Evolutionary conservation across 2,113 vertebrate genomes (phyloP).

Genomic region (Gadus chalcogrammus): DNA sequence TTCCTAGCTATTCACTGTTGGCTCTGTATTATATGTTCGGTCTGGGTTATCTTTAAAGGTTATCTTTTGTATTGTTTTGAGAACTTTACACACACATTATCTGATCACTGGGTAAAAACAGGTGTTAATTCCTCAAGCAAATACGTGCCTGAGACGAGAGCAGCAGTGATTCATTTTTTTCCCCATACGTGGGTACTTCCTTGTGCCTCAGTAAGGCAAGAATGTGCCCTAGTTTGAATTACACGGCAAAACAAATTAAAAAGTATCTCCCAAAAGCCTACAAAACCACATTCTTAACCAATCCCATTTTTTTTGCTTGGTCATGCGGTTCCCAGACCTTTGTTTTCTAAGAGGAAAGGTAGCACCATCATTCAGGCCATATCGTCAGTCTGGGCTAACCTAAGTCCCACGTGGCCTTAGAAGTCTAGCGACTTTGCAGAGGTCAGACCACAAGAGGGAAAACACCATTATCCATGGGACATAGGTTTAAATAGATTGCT

Average conservation of each 20-base stretch:
- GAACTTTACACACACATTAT: background rate
- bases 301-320: slow-evolving; percentile 28
- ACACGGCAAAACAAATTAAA: background rate
- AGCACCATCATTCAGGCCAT: slow-evolving; percentile 30
- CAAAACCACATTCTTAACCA: slow-evolving; percentile 5
- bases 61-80: background rate
- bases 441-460: slow-evolving; percentile 41
- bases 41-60: background rate
- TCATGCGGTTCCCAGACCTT: slow-evolving; percentile 36
- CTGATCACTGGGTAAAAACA: background rate
- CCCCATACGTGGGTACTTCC: slow-evolving; percentile 10
- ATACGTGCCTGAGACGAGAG: background rate
- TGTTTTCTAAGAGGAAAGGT: slow-evolving; percentile 33
- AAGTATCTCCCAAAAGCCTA: background rate
- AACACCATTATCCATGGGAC: slow-evolving; percentile 19
- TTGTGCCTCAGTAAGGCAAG: background rate
- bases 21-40: background rate
- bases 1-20: background rate
- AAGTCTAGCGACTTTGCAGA: slow-evolving; percentile 21
- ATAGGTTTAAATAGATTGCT: background rate
- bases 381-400: slow-evolving; percentile 48
- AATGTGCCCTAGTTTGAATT: background rate
- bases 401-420: slow-evolving; percentile 37
- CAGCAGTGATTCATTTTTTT: background rate
- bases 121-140: background rate